Base-by-base conservation (phyloP, 2,888 invertebrate genomes). In the Thecocarcelia acutangulata region DNA sequence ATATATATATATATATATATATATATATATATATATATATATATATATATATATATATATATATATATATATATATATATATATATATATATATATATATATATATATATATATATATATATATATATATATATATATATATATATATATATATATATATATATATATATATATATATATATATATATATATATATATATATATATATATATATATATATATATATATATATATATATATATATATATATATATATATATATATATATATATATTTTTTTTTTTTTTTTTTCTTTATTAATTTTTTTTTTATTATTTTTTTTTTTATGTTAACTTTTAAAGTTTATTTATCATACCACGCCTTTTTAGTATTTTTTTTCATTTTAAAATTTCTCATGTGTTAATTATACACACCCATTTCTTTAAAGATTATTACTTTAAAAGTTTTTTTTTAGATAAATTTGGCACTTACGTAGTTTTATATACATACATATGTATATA, bases 291-390 rank as follows among this genome's bases (percentile, higher is more conserved):
- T n/a, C n/a, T n/a, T n/a, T n/a, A n/a, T n/a, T n/a, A n/a, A n/a
- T n/a, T n/a, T n/a, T n/a, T n/a, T n/a, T n/a, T n/a, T n/a, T n/a
- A n/a, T n/a, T n/a, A n/a, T n/a, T n/a, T n/a, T n/a, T n/a, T 37
- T 37, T 37, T 33, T 37, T 12, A 11, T 58, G 17, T 13, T 37
- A 5, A 33, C 6, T 17, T 48, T 28, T n/a, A 19, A 58, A 13
- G 12, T 15, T 50, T 24, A 48, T 48, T 33, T 28, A 42, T 37
- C 17, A 50, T 70, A 70, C 75, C 80, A 80, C 75, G 33, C 80
- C 75, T 78, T 72, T 46, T 15, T 52, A 13, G 1, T 44, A 12
- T 44, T 50, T 52, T 17, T 59, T 21, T 48, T 17, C 24, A 24
- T 17, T 52, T 28, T 9, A 17, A 17, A 28, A n/a, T 24, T 54